A percentile compares a stretch with the other conserved stretches of the same genome.
Conservation (phyloP, 1,140 invertebrate genomes). For the Macrobrachium rosenbergii region DNA sequence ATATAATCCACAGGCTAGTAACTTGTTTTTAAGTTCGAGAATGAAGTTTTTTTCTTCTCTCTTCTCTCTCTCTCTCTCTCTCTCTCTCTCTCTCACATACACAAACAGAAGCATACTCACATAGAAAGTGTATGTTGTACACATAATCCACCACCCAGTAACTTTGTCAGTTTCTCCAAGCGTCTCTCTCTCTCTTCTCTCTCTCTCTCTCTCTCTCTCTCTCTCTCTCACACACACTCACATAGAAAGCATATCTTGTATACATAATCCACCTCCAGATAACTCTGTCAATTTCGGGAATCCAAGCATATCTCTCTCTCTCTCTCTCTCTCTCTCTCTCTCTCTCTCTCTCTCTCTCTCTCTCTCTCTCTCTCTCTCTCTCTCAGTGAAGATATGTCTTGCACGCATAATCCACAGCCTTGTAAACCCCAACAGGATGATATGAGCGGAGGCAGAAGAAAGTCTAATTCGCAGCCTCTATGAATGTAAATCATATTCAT, state of each 20-base stretch:
- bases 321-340: too few species aligned
- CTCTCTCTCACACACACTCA: constrained; percentile 28
- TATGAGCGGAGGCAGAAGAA: neutral
- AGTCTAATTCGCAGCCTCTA: constrained; percentile 28
- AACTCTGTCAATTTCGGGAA: too few species aligned
- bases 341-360: too few species aligned
- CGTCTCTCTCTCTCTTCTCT: too few species aligned
- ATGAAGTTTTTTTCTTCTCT: too few species aligned
- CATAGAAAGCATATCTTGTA: neutral
- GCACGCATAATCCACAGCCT: neutral
- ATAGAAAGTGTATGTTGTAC: neutral
- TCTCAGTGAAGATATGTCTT: too few species aligned
- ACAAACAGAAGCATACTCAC: constrained; percentile 19
- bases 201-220: too few species aligned
- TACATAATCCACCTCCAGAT: neutral
- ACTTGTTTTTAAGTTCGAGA: too few species aligned
- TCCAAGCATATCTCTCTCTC: too few species aligned
- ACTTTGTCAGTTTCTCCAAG: too few species aligned
- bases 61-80: neutral
- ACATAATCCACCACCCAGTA: neutral
- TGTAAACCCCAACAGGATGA: neutral
- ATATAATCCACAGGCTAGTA: too few species aligned
- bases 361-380: too few species aligned
- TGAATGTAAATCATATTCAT: constrained; percentile 52
- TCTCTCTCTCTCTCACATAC: neutral